Evolutionary conservation across 1,140 invertebrate genomes (phyloP), one percentile per base, ranked within the genome.

Genomic region (Procambarus virginalis): DNA sequence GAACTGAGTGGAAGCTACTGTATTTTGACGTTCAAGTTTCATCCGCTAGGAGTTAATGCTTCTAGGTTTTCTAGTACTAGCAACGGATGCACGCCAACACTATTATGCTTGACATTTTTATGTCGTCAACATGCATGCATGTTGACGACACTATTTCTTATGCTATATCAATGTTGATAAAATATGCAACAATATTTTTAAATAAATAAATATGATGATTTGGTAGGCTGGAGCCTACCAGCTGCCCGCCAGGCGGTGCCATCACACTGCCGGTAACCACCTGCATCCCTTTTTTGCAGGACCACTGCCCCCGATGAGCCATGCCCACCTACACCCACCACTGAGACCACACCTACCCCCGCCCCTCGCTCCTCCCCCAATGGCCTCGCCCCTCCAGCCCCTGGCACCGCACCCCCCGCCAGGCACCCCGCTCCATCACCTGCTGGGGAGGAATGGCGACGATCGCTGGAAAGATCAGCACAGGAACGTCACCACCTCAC

Each of bases 281-380:
- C 8, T 68, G 22, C 51, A 64, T 58, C 4, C 46, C 75, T 20
- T 78, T 70, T n/a, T 75, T 22, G 20, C 80, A 81, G 84, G 84
- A 22, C 90, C 78, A 10, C 84, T 86, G 92, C 91, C 94, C 91
- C 91, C 92, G 20, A 89, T 89, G 87, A 73, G 87, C 93, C 93
- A 92, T 91, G 81, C 80, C 93, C 94, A 93, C 93, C 93, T 94
- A 93, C 93, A 94, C 94, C 94, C 93, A 93, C 94, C 93, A 93
- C 94, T 93, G 93, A 93, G 92, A 94, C 94, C 94, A 94, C 93
- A 94, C 94, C 91, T 94, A 91, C 90, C 90, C 92, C 85, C 85
- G 89, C 91, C 85, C 75, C 88, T 87, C 45, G 94, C 93, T 93
- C 94, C 94, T 93, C 94, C 93, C 93, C 93, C 93, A 92, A 93